Conservation (phyloP, 2,888 invertebrate species). For the Deroplatys truncata region DNA sequence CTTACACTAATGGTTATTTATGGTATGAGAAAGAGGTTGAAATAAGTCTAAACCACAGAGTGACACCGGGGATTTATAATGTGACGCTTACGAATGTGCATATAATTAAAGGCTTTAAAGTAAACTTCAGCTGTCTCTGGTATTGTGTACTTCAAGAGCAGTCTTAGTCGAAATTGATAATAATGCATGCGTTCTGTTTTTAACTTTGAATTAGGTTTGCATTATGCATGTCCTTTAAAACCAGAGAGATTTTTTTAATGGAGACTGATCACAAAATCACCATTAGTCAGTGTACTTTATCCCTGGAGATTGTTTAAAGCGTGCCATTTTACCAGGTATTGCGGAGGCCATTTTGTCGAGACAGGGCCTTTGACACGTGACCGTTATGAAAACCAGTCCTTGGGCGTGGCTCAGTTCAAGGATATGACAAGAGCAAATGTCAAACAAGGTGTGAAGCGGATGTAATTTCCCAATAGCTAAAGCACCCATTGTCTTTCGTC, state of each 20-base stretch:
- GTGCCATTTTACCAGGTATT: neutral
- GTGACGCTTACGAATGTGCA: no score
- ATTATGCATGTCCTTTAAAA: neutral
- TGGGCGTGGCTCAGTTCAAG: neutral
- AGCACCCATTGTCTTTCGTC: neutral
- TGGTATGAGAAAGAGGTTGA: no score
- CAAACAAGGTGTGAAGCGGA: neutral
- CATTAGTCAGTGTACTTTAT: neutral
- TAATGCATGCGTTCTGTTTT: no score
- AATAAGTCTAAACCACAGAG: no score
- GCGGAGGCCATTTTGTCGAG: neutral
- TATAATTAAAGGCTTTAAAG: no score
- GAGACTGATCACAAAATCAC: neutral
- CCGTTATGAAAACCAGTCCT: neutral
- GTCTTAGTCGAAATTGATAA: no score
- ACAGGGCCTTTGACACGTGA: neutral
- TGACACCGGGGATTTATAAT: no score
- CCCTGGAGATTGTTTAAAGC: neutral
- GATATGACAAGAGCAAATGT: neutral
- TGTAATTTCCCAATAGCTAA: neutral
- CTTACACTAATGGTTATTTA: no score
- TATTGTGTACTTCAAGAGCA: no score
- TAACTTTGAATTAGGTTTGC: no score
- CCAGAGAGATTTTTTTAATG: neutral
- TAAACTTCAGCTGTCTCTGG: no score